These are phyloP conservation scores for Drosophila tanythrix DNA, from an alignment of 2,888 invertebrate genomes.

Conservation along the genomic window DNA sequence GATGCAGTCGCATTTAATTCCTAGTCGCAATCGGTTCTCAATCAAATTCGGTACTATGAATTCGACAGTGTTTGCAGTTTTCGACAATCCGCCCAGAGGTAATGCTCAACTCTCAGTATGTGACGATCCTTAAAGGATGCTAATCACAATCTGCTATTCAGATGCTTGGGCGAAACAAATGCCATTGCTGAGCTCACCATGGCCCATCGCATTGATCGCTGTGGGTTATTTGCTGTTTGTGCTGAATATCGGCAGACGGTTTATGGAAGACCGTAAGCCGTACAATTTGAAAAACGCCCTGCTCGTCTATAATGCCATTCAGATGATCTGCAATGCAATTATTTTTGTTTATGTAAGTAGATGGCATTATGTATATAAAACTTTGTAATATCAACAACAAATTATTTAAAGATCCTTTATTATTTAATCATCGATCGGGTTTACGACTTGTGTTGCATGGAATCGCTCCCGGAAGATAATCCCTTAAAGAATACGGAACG, in stretches of 20 bases:
- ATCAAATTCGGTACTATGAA: slow-evolving; percentile 6
- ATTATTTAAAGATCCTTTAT: not conserved
- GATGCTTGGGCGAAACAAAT: slow-evolving; percentile 24
- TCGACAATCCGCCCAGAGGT: slow-evolving; percentile 13
- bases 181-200: slow-evolving; percentile 90
- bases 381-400: not conserved
- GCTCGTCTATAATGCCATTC: slow-evolving; percentile 92
- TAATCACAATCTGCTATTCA: slow-evolving; percentile 12
- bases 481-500: slow-evolving; percentile 23
- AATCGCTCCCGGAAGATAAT: slow-evolving; percentile 4
- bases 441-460: slow-evolving; percentile 38
- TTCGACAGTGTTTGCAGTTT: not conserved
- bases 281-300: slow-evolving; percentile 90
- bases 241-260: slow-evolving; percentile 89
- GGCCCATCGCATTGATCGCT: slow-evolving; percentile 88
- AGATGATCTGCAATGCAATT: slow-evolving; percentile 92
- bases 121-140: not conserved
- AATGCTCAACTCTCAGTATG: not conserved
- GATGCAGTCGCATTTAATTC: slow-evolving; percentile 1
- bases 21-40: not conserved
- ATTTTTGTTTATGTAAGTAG: slow-evolving; percentile 64
- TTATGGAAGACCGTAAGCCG: slow-evolving; percentile 90
- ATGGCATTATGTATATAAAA: too few species aligned
- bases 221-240: slow-evolving; percentile 90
- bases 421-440: not conserved